A percentile compares a stretch with the other conserved stretches of the same genome.
These are phyloP conservation scores for Ellobius talpinus DNA, from an alignment of 2,113 vertebrate species.

Conservation along the genomic window DNA sequence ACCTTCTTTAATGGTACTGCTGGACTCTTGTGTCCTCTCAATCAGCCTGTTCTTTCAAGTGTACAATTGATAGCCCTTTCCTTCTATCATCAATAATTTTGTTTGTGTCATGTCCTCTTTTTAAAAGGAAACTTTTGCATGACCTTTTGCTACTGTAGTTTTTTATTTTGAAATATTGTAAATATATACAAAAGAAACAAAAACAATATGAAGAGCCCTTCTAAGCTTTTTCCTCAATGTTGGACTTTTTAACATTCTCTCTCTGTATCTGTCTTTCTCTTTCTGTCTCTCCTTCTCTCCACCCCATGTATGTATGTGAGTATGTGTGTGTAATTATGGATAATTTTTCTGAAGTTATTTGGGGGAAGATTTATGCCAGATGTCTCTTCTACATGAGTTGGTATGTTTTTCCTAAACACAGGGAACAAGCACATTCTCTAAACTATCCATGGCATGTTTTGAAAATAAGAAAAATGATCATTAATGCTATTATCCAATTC, in stretches of 20 bases:
- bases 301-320: background rate
- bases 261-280: background rate
- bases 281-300: background rate
- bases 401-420: constrained; percentile 5
- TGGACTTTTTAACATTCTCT: background rate
- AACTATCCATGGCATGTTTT: background rate
- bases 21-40: background rate
- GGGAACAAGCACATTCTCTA: background rate
- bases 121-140: background rate
- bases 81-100: background rate
- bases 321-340: background rate
- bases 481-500: background rate
- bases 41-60: background rate
- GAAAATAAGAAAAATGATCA: constrained; percentile 40
- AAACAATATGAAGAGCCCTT: background rate
- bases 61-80: background rate
- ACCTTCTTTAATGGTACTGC: background rate
- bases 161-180: constrained; percentile 29
- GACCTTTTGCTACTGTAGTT: background rate
- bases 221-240: background rate
- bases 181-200: constrained; percentile 8
- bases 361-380: background rate
- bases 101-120: background rate
- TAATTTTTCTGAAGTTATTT: constrained; percentile 28
- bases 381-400: background rate